phyloP scores from a whole-genome alignment of 53 echinoderm and acorn worm genomes.

The Apostichopus leukothele region DNA sequence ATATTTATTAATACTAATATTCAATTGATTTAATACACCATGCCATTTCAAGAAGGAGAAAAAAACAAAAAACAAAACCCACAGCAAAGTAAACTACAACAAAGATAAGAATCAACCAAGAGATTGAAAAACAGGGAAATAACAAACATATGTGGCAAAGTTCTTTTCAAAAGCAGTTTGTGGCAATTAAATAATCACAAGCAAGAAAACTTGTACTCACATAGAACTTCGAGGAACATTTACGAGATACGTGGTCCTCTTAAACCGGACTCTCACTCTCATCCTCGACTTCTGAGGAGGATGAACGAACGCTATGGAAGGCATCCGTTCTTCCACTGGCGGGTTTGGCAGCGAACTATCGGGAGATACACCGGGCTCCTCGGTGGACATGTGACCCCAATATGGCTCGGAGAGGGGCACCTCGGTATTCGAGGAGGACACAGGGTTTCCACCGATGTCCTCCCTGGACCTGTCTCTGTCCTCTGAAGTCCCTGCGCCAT shows the following conservation, averaged over 20 bases:
- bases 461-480: not conserved
- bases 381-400: not conserved
- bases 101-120: not conserved
- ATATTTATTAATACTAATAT: no score
- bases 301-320: constrained; percentile 6
- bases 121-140: not conserved
- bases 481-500: not conserved
- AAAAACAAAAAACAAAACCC: no score
- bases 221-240: constrained; percentile 39
- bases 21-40: no score
- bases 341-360: constrained; percentile 10
- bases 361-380: not conserved
- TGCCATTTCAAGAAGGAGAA: no score
- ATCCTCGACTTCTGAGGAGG: constrained; percentile 48
- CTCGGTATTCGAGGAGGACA: not conserved
- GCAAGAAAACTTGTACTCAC: not conserved
- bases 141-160: not conserved
- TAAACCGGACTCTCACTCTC: constrained; percentile 70
- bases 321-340: constrained; percentile 30
- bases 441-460: not conserved
- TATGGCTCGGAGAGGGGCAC: not conserved
- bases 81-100: not conserved
- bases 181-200: no score
- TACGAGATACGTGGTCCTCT: constrained; percentile 63
- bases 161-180: no score